A percentile compares a stretch with the other conserved stretches of the same genome.
Evolutionary conservation across 2,113 vertebrate species (phyloP).

Genomic region (Centropus unirufus): DNA sequence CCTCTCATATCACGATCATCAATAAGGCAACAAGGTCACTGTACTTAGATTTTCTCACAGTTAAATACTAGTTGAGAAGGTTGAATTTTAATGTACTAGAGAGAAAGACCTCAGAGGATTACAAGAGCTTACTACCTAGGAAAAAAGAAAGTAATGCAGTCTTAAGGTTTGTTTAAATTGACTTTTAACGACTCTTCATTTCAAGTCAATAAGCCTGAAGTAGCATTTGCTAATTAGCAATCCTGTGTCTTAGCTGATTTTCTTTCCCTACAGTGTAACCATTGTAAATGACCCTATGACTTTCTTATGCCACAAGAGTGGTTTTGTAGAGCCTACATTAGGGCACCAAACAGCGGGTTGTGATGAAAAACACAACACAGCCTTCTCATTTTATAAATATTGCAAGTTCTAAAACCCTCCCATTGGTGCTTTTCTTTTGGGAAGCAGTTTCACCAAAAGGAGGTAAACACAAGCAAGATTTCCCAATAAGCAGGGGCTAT

Average conservation of each 20-base stretch:
- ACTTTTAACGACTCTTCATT: not conserved
- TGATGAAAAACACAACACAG: not conserved
- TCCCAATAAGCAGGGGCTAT: not conserved
- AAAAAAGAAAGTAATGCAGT: not conserved
- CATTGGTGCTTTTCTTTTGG: not conserved
- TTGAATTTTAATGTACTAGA: not conserved
- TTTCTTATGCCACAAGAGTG: not conserved
- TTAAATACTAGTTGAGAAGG: not conserved
- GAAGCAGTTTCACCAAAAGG: not conserved
- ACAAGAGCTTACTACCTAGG: not conserved
- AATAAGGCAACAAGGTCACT: not conserved
- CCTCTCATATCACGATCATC: not conserved
- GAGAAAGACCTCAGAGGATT: slow-evolving; percentile 16
- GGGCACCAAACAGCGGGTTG: not conserved
- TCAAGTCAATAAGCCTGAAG: slow-evolving; percentile 10
- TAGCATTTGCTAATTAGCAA: slow-evolving; percentile 21
- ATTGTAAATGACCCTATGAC: not conserved
- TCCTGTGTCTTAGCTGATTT: not conserved
- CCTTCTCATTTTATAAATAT: rapidly evolving
- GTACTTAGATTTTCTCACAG: not conserved
- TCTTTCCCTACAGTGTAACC: not conserved
- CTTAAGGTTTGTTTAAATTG: not conserved
- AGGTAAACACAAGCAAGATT: not conserved
- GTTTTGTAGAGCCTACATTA: not conserved
- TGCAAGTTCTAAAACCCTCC: not conserved